phyloP scores from a whole-genome alignment of 2,888 invertebrate genomes.

The Tetragonisca angustula region DNA sequence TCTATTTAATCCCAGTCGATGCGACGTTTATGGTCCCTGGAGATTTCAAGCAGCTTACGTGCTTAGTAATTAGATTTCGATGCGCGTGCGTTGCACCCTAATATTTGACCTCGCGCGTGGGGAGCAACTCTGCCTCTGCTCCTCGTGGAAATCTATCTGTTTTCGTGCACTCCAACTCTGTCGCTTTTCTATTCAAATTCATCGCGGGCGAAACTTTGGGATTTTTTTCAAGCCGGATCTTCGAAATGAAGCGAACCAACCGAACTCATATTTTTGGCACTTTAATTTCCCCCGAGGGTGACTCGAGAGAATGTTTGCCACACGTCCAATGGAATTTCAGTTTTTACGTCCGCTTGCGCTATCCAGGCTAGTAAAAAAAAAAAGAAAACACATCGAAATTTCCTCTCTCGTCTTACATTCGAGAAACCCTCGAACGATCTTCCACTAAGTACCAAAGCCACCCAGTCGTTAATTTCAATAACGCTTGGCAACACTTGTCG shows the following conservation, averaged over 20 bases:
- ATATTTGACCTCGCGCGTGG: conserved; percentile 36
- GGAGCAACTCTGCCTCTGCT: background rate
- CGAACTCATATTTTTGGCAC: background rate
- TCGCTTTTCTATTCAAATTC: no score
- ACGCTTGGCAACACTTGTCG: background rate
- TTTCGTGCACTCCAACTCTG: background rate
- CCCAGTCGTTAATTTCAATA: conserved; percentile 3
- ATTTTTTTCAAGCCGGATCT: no score
- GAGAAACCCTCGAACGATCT: no score
- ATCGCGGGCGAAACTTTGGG: no score
- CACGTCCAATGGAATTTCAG: background rate
- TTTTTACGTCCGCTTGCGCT: background rate
- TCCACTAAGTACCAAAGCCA: background rate
- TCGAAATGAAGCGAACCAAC: no score
- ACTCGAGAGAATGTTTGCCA: background rate
- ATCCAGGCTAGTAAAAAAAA: background rate
- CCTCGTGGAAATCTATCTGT: conserved; percentile 20
- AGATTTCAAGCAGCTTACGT: conserved; percentile 69
- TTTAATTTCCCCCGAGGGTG: background rate
- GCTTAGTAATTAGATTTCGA: conserved; percentile 81
- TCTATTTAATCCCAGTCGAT: conserved; percentile 37
- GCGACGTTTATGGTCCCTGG: conserved; percentile 61
- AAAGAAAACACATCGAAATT: background rate
- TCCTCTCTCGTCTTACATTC: background rate
- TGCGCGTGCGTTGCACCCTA: conserved; percentile 64